Evolutionary conservation across 2,888 invertebrate species (phyloP), one percentile per base, ranked within the genome.

Genomic region (Dorcus parallelipipedus): DNA sequence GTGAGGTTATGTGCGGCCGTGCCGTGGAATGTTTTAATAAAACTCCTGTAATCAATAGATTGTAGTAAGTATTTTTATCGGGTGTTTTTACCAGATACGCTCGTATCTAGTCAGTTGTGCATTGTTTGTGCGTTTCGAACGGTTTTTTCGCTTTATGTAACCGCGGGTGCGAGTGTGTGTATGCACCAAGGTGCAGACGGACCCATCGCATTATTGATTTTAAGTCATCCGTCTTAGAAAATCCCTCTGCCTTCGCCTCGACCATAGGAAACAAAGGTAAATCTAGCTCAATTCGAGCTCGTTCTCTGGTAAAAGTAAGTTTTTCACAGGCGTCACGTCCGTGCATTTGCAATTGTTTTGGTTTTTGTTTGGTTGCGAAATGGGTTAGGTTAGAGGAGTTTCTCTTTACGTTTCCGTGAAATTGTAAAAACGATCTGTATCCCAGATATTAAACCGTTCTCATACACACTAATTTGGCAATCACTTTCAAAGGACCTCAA

Each of bases 371-470:
- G 17, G 42, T 14, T 17, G 45, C 20, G 45, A 45, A 10, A 45
- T 45, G 23, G 45, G 45, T 45, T 45, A 45, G 45, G 45, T 45
- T 14, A 45, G 20, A 45, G 7, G 26, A 45, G 23, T 45, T 45
- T 45, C 45, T 45, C 45, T 45, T 45, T 10, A 23, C 9, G 45
- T 45, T 45, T 45, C 45, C 45, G 45, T 45, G 45, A 45, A 45
- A 45, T 20, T 45, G 42, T 42, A 42, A 42, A 20, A 14, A 17
- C 14, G 14, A 42, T 42, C 45, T 33, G 26, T 7, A 33, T 7
- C 26, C 26, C 2, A 20, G 1, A 20, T 4, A 33, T 33, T 33
- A 5, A 33, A 33, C 20, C 20, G 20, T 33, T 33, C 26, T 33
- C 26, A 33, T 4, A 33, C 26, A 33, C 7, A 33, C 6, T 7